A percentile compares a stretch with the other conserved stretches of the same genome.
These are phyloP conservation scores for Malacosoma neustria DNA, from an alignment of 2,888 invertebrate genomes.

Conservation along the genomic window DNA sequence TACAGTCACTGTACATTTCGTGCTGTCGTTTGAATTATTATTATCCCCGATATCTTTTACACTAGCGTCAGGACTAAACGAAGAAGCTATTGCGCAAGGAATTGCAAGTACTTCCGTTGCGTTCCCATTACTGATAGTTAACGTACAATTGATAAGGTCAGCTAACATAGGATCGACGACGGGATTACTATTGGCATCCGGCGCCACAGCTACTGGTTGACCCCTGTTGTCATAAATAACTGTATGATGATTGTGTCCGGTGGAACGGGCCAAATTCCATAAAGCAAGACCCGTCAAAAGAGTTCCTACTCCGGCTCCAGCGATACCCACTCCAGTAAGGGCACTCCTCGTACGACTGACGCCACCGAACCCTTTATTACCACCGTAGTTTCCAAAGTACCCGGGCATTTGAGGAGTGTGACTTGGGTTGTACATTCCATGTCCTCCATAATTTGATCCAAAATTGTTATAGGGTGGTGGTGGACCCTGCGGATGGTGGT, in stretches of 20 bases:
- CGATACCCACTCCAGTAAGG: constrained; percentile 56
- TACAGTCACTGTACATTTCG: constrained; percentile 62
- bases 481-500: constrained; percentile 45
- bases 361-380: constrained; percentile 39
- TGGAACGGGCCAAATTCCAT: constrained; percentile 67
- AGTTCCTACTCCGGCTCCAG: constrained; percentile 64
- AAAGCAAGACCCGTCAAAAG: constrained; percentile 63
- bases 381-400: constrained; percentile 53
- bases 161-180: constrained; percentile 49
- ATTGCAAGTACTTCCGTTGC: constrained; percentile 60
- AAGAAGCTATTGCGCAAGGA: constrained; percentile 67
- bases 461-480: constrained; percentile 44
- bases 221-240: constrained; percentile 65
- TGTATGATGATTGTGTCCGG: constrained; percentile 52
- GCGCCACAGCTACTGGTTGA: constrained; percentile 58
- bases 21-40: constrained; percentile 39
- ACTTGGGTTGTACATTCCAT: constrained; percentile 35
- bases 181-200: constrained; percentile 40
- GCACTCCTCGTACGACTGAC: constrained; percentile 45
- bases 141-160: constrained; percentile 59
- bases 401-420: constrained; percentile 51
- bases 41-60: constrained; percentile 39
- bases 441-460: constrained; percentile 29
- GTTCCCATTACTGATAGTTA: constrained; percentile 52
- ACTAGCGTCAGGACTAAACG: constrained; percentile 61